A percentile compares a stretch with the other conserved stretches of the same genome.
Evolutionary conservation across 2,113 vertebrate species (phyloP).

Genomic region (Pyrgilauda ruficollis): DNA sequence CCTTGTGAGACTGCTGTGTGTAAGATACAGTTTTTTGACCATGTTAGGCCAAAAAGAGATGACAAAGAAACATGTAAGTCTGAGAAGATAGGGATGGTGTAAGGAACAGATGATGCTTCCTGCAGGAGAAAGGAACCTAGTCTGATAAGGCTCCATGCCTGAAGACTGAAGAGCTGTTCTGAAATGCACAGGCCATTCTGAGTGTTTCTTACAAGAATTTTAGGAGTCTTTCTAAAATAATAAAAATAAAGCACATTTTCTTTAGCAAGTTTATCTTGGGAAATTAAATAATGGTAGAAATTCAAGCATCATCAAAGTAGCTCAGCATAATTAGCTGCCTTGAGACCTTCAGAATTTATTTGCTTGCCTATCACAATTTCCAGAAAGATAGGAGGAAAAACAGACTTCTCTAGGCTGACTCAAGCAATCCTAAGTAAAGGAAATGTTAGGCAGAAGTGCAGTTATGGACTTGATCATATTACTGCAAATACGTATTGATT

Average conservation of each 20-base stretch:
- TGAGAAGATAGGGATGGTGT: neutral
- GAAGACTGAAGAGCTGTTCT: neutral
- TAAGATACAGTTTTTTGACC: neutral
- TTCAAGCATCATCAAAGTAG: neutral
- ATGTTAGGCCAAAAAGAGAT: neutral
- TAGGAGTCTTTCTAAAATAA: neutral
- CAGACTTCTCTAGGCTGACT: neutral
- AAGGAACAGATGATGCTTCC: neutral
- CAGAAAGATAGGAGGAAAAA: neutral
- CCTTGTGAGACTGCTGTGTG: neutral
- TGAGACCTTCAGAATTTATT: neutral
- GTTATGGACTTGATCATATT: slow-evolving; percentile 4
- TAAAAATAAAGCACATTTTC: neutral
- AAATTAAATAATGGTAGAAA: slow-evolving; percentile 24
- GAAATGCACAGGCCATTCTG: neutral
- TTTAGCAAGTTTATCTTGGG: neutral
- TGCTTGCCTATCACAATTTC: slow-evolving; percentile 13
- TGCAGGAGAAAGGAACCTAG: neutral
- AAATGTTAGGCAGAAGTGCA: slow-evolving; percentile 6
- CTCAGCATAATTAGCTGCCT: neutral
- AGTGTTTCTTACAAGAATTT: neutral
- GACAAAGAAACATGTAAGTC: neutral
- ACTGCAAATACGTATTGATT: neutral
- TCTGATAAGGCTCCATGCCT: neutral
- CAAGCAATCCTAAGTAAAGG: neutral